Base-by-base conservation (phyloP, 2,113 vertebrate genomes). In the Sorex fumeus region DNA sequence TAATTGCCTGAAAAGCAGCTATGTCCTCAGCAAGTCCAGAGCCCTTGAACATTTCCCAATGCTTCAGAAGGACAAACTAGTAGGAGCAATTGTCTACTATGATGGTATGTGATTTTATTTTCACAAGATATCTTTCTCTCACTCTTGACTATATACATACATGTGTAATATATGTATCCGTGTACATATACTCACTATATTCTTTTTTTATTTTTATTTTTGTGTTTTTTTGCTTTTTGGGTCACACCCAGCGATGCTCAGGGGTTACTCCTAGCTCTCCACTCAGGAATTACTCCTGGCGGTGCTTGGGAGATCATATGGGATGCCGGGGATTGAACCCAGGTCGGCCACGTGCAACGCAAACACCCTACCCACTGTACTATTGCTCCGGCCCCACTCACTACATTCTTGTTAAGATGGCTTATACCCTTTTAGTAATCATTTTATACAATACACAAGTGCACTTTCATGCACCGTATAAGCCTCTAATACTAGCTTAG, bases 21-120 rank as follows among this genome's bases (percentile, higher is more conserved):
- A 99, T 0, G 94, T 99, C 6, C 98, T 99, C 62, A 99, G 98
- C 94, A 99, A 99, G 97, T 94, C 97, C 0, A 98, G 98, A 90
- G 99, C 99, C 18, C 95, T 99, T 97, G 99, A 99, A 97, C 98
- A 98, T 30, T 99, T 99, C 79, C 99, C 99, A 34, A 99, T 99
- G 99, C 98, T 99, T 21, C 99, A 98, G 96, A 98, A 98, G 94
- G 99, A 99, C 94, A 97, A 95, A 94, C 98, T 99, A 40, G 99
- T 99, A 0, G 99, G 98, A 89, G 99, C 99, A 57, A 99, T 99
- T 34, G 99, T 99, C 94, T 99, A 99, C 97, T 99, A 99, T 0
- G 99, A 99, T 0, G 99, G 99, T 99, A 97, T 13, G 98, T 97
- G 80, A n/a, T 21, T 75, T 84, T 23, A 8, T 47, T 72, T 71